Evolutionary conservation across 2,113 vertebrate species (phyloP), one percentile per base, ranked within the genome.

Genomic region (Actinemys pallida): DNA sequence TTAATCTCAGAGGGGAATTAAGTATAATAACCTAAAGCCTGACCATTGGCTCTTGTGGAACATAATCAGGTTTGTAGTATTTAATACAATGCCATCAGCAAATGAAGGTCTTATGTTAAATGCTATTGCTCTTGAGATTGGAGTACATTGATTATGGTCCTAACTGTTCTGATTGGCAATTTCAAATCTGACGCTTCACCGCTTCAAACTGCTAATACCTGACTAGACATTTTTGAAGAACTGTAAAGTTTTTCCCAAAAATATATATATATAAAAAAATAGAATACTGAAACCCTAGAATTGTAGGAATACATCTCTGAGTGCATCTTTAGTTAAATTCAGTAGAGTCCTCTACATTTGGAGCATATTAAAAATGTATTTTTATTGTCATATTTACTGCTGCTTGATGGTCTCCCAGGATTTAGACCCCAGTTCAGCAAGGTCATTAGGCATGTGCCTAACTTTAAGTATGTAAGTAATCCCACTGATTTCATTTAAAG

Each of bases 1-100:
- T 83, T 88, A 94, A 35, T 29, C 45, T 94, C 86, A 65, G 13
- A 90, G 35, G n/a, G 65, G 25, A 47, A 93, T 89, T 93, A 93
- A 92, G 1, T 5, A 75, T 84, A 92, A 96, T 90, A 93, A 47
- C 11, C n/a, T 49, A 56, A 95, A 92, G 62, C 2, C 27, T 39
- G 31, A 62, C 69, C 17, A 78, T 52, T 81, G 81, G 16, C 53
- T 89, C 54, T 17, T 11, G n/a, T 2, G 3, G 53, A 94, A 81
- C 47, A 87, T 81, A 93, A 96, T 82, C 79, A 86, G n/a, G 80
- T 82, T n/a, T 12, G 12, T 88, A 24, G 9, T 79, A 80, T 50
- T 92, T n/a, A 25, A 10, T n/a, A 22, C 10, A 54, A 81, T 59
- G 29, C 10, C 92, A 87, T 84, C 13, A 92, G 65, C 53, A 94